Evolutionary conservation across 2,113 vertebrate genomes (phyloP), one percentile per base, ranked within the genome.

Genomic region (Cyanocitta stelleri): DNA sequence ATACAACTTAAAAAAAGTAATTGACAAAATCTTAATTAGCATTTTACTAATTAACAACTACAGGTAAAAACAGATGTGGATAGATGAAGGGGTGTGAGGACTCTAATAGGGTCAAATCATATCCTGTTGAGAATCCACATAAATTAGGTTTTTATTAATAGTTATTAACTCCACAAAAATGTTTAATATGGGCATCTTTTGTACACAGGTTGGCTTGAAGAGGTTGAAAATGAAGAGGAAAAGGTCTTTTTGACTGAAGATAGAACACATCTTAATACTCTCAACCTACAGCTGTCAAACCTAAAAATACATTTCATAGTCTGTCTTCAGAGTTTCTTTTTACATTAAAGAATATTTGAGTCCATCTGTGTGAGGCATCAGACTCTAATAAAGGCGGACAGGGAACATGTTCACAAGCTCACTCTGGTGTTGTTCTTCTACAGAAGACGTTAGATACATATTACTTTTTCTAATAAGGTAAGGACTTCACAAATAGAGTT

Each of bases 21-120:
- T 43, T 82, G 68, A 82, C 69, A 93, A 93, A 94, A 96, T 64
- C 71, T 79, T 96, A 91, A 95, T 93, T 89, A 90, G 72, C 22
- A 78, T 93, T 91, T 93, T 82, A 88, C 55, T 94, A 84, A 97
- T 92, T 79, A 94, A 81, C 61, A 85, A 52, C 24, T 90, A 82
- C 72, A 90, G 22, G 69, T 93, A 85, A 58, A 95, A 95, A 85
- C 30, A 43, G 51, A 95, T 67, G 21, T 13, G 39, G 37, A 39
- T 9, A 82, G 64, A 90, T 43, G 19, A 92, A 91, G 64, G 24
- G 30, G 41, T 72, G 44, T 94, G 85, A 93, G 37, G 39, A 86
- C 51, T 54, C 48, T 89, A 90, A 75, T 10, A 85, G 32, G 64
- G 71, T 89, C 52, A 76, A 67, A 87, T 6, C 66, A 48, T 78